Conservation (phyloP, 1,140 invertebrate species). For the Orius laevigatus region DNA sequence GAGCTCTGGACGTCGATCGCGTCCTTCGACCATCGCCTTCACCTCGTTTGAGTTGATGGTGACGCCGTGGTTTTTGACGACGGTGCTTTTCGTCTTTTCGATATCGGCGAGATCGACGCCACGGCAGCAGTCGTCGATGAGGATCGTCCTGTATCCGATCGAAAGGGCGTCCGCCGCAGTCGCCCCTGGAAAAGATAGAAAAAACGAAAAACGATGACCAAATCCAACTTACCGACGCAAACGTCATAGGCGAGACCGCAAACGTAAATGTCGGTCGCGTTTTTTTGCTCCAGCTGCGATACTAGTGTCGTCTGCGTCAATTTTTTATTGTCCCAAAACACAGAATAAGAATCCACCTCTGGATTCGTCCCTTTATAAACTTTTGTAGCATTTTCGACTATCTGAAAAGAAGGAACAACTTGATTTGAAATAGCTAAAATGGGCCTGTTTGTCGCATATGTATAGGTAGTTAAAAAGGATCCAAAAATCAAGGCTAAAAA, state of each 20-base stretch:
- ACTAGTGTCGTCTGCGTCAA: conserved; percentile 72
- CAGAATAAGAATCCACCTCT: conserved; percentile 92
- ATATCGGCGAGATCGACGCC: conserved; percentile 76
- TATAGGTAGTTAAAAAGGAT: background rate
- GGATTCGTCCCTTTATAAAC: conserved; percentile 89
- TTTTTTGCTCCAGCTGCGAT: conserved; percentile 55
- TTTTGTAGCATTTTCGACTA: conserved; percentile 43
- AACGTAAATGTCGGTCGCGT: conserved; percentile 83
- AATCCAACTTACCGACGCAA: conserved; percentile 58
- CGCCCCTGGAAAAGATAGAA: conserved; percentile 39
- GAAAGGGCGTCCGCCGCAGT: conserved; percentile 74
- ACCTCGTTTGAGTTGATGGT: conserved; percentile 55
- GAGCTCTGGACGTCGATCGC: conserved; percentile 67
- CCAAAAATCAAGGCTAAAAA: background rate
- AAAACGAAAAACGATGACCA: background rate
- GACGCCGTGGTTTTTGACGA: conserved; percentile 55
- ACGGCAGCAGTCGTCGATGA: conserved; percentile 80
- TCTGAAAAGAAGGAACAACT: conserved; percentile 15
- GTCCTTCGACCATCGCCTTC: conserved; percentile 66
- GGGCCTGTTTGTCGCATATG: no score
- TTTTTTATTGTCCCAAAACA: conserved; percentile 95
- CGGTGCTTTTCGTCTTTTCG: conserved; percentile 57
- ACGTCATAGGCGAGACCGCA: conserved; percentile 93
- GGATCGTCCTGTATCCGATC: conserved; percentile 73
- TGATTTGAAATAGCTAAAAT: background rate